Percentiles rank a stretch among this genome's conserved stretches.
These are phyloP conservation scores for Mycalesis mineus DNA, from an alignment of 2,888 invertebrate genomes.

Conservation along the genomic window DNA sequence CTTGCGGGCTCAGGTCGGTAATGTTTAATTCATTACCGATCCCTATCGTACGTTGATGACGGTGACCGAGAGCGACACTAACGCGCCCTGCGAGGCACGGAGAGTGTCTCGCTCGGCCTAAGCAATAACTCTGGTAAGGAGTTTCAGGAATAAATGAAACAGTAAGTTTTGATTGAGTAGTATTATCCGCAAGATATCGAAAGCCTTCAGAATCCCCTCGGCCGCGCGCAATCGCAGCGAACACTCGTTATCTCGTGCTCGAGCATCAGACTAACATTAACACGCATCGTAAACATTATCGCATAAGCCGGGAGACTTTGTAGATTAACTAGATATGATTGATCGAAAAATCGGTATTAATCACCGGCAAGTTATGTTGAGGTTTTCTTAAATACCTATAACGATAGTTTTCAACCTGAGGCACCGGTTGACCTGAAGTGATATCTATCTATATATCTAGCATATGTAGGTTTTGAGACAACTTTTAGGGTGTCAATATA, in stretches of 20 bases:
- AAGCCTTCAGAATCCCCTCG: neutral
- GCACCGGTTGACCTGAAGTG: neutral
- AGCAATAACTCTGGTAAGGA: too few relatives aligned
- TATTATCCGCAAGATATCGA: neutral
- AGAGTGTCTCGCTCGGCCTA: too few relatives aligned
- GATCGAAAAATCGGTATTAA: neutral
- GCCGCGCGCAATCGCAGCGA: neutral
- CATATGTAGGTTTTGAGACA: too few relatives aligned
- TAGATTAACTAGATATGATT: constrained; percentile 1
- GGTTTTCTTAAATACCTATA: neutral
- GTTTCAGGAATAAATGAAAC: neutral
- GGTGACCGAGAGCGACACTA: too few relatives aligned
- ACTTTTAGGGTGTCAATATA: too few relatives aligned
- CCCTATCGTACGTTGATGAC: too few relatives aligned
- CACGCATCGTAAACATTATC: neutral
- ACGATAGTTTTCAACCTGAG: neutral
- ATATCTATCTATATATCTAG: neutral
- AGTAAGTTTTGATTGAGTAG: neutral
- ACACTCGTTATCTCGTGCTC: neutral
- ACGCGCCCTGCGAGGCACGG: too few relatives aligned
- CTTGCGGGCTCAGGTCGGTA: too few relatives aligned
- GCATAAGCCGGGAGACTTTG: neutral
- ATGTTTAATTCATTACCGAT: neutral
- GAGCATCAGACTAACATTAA: too few relatives aligned
- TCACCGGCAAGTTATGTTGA: neutral